Conservation (phyloP, 2,797 vertebrate species). For the Clarias fuscus region DNA sequence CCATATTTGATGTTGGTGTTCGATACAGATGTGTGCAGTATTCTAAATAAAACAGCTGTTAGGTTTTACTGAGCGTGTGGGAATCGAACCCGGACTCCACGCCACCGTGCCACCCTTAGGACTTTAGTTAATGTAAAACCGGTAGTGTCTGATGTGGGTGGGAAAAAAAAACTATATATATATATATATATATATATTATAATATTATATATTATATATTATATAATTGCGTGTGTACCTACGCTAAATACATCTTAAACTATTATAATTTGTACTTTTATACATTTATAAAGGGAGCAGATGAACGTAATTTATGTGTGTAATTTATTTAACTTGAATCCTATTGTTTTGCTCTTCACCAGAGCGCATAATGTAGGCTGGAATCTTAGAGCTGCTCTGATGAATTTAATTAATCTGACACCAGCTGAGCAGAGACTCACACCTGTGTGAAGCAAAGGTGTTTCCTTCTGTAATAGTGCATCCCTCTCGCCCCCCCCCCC, state of each 20-base stretch:
- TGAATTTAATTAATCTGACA: constrained; percentile 37
- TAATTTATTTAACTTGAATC: constrained; percentile 7
- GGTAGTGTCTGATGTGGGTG: too few relatives aligned
- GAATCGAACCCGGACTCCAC: too few relatives aligned
- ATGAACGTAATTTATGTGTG: constrained; percentile 17
- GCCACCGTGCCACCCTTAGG: too few relatives aligned
- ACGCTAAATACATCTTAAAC: neutral
- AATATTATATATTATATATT: too few relatives aligned
- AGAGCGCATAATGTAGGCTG: neutral
- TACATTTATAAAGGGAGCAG: neutral
- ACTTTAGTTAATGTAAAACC: neutral
- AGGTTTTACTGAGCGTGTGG: too few relatives aligned
- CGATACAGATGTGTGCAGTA: too few relatives aligned
- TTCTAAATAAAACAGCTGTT: too few relatives aligned
- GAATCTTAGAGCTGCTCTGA: constrained; percentile 9
- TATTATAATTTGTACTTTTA: neutral
- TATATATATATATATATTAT: too few relatives aligned
- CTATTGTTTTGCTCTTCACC: neutral
- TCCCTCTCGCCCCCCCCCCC: too few relatives aligned
- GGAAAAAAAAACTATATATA: neutral
- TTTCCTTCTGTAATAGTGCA: constrained; percentile 11
- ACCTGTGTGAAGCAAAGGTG: neutral
- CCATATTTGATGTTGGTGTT: too few relatives aligned
- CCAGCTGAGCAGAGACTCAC: constrained; percentile 18
- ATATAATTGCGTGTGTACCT: neutral